Base-by-base conservation (phyloP, 2,888 invertebrate genomes). In the Cistogaster globosa region DNA sequence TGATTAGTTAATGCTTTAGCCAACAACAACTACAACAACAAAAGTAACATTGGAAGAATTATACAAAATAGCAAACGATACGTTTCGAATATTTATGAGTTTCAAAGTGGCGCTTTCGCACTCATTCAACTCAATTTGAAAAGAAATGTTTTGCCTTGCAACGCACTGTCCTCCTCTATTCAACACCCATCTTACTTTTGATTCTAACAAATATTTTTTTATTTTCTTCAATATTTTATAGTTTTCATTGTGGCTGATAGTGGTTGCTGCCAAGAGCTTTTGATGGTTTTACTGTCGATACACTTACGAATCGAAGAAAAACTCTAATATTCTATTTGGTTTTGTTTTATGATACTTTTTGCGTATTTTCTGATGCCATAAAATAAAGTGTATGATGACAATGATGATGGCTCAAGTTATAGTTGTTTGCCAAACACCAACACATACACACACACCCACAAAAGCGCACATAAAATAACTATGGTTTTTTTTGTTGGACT, bases 11-110 rank as follows among this genome's bases (percentile, higher is more conserved):
- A 82, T 79, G 78, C 78, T 62, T 75, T 38, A 55, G 48, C 60
- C 53, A 62, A 51, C 36, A 65, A 26, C 45, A 48, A 42, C 57
- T 36, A 53, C 45, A 18, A 32, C 65, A 51, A 20, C 53, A 72
- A 42, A n/a, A 51, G 36, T 20, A 63, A 67, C n/a, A n/a, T n/a
- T 18, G 45, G n/a, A 51, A 72, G 20, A 32, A 76, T 67, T 36
- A 72, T 67, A 57, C 48, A 72, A 71, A 62, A 63, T 72, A 57
- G 63, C 74, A 63, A 80, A 83, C 82, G 80, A 83, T 83, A 80
- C 80, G 80, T 77, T 83, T 58, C 89, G 90, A 91, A 90, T 90
- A 91, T 91, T 90, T 90, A 90, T 91, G 90, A 90, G 88, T 87
- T 87, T 88, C 89, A 89, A 91, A 90, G 90, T 88, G 88, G 87